Percentiles rank a stretch among this genome's conserved stretches.
These are phyloP conservation scores for Lasioglossum pauxillum DNA, from an alignment of 2,888 invertebrate species.

Conservation along the genomic window DNA sequence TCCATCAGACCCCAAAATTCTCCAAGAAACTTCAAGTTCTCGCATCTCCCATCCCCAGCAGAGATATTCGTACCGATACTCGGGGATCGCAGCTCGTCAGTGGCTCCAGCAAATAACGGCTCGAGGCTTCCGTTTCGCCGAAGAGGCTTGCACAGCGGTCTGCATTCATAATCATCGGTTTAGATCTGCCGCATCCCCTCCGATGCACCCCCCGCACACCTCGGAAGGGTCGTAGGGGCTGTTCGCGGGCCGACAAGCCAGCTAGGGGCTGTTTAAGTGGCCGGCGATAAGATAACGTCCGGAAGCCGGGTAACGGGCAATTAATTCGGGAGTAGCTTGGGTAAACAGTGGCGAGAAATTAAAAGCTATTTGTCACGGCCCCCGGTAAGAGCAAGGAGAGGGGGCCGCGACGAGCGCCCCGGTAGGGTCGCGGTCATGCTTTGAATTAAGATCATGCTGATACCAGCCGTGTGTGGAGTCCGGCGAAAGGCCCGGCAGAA, in stretches of 20 bases:
- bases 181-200: constrained; percentile 75
- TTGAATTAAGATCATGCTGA: constrained; percentile 81
- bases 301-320: constrained; percentile 78
- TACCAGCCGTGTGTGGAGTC: constrained; percentile 55
- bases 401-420: constrained; percentile 33
- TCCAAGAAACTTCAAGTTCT: background rate
- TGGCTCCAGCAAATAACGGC: constrained; percentile 72
- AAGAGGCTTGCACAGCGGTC: constrained; percentile 80
- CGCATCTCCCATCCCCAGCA: background rate
- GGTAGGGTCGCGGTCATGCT: constrained; percentile 62
- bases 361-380: constrained; percentile 84
- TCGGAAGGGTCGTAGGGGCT: background rate
- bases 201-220: constrained; percentile 10
- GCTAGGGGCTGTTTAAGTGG: constrained; percentile 79
- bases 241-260: background rate
- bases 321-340: constrained; percentile 82
- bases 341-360: constrained; percentile 84
- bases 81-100: constrained; percentile 8
- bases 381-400: constrained; percentile 46
- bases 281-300: constrained; percentile 83
- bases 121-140: constrained; percentile 50
- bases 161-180: constrained; percentile 81
- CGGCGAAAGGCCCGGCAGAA: constrained; percentile 14
- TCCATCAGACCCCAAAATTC: background rate
- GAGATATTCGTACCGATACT: background rate